These are phyloP conservation scores for Cylloceria caligata DNA, from an alignment of 2,888 invertebrate genomes.

Conservation along the genomic window DNA sequence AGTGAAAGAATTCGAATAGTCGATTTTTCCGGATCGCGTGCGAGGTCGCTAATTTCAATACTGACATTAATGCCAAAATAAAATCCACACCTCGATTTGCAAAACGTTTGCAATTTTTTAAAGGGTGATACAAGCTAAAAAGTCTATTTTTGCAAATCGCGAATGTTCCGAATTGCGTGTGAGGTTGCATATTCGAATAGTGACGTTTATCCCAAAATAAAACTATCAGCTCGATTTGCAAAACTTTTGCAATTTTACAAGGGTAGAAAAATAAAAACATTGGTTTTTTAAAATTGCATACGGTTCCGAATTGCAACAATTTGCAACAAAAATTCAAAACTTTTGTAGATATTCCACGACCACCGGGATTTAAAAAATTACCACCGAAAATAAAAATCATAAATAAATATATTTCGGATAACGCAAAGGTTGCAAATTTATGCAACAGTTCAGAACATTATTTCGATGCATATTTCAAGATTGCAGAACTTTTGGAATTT, in stretches of 20 bases:
- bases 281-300: too few relatives aligned
- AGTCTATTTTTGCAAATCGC: conserved; percentile 22
- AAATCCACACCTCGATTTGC: conserved; percentile 22
- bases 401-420: too few relatives aligned
- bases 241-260: too few relatives aligned
- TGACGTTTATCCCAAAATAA: too few relatives aligned
- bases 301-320: conserved; percentile 19
- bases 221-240: too few relatives aligned
- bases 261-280: too few relatives aligned
- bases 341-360: conserved; percentile 42
- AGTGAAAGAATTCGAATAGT: too few relatives aligned
- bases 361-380: conserved; percentile 4
- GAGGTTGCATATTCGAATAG: conserved; percentile 42
- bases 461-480: too few relatives aligned
- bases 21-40: too few relatives aligned
- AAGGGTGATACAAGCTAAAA: conserved; percentile 17
- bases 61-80: conserved; percentile 2
- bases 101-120: conserved; percentile 39
- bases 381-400: background rate
- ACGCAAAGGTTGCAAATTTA: too few relatives aligned
- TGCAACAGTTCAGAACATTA: too few relatives aligned
- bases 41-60: background rate
- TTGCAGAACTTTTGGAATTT: too few relatives aligned
- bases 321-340: conserved; percentile 30
- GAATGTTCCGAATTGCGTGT: conserved; percentile 16